Conservation (phyloP, 2,888 invertebrate genomes). For the Lasioglossum vierecki region DNA sequence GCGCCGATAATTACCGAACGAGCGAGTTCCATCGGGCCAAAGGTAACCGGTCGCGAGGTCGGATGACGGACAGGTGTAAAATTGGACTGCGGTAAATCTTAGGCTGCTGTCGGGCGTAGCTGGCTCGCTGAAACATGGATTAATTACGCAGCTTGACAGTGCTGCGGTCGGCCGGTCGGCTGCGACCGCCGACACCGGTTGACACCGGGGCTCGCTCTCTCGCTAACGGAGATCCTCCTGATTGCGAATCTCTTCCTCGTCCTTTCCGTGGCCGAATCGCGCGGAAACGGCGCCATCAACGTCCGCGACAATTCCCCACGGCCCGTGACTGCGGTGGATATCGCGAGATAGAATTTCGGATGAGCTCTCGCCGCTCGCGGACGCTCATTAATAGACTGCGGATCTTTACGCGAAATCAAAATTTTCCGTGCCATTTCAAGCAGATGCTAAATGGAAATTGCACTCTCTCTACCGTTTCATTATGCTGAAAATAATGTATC, state of each 20-base stretch:
- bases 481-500: no score
- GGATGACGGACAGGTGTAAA: slow-evolving; percentile 76
- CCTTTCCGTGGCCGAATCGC: slow-evolving; percentile 46
- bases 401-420: not conserved
- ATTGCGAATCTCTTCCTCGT: slow-evolving; percentile 61
- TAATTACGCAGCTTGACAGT: slow-evolving; percentile 78
- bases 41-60: slow-evolving; percentile 48
- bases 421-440: not conserved
- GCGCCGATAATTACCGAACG: slow-evolving; percentile 57
- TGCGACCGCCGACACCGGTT: slow-evolving; percentile 40
- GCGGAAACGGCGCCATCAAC: slow-evolving; percentile 44
- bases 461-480: not conserved
- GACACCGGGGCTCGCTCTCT: slow-evolving; percentile 35
- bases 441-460: not conserved
- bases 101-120: slow-evolving; percentile 67
- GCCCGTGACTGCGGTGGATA: not conserved
- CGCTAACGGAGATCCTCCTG: slow-evolving; percentile 58
- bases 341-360: slow-evolving; percentile 33
- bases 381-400: not conserved
- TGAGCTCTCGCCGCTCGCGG: not conserved
- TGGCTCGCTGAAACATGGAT: slow-evolving; percentile 73
- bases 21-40: slow-evolving; percentile 50
- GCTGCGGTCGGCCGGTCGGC: slow-evolving; percentile 69
- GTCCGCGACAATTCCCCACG: slow-evolving; percentile 21
- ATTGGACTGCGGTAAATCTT: slow-evolving; percentile 79